Conservation (phyloP, 2,113 vertebrate species). For the Daubentonia madagascariensis region DNA sequence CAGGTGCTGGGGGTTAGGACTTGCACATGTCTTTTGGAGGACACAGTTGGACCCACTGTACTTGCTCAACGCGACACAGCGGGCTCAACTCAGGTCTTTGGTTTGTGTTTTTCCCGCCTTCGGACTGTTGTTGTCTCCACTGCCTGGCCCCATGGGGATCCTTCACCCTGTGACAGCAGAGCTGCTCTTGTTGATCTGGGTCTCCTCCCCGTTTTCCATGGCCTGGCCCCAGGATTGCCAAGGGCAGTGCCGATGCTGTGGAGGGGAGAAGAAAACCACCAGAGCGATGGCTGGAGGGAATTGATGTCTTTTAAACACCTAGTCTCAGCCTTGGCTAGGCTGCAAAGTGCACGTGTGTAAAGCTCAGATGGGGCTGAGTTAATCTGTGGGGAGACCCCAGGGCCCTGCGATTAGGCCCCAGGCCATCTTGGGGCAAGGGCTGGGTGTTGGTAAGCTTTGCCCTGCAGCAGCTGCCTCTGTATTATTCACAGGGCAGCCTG, state of each 20-base stretch:
- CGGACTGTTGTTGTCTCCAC: not conserved
- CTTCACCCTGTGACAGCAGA: not conserved
- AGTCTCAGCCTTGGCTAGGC: not conserved
- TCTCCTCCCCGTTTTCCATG: not conserved
- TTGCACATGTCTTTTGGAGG: not conserved
- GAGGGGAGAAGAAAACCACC: not conserved
- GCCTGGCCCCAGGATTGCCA: not conserved
- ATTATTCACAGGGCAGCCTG: constrained; percentile 77
- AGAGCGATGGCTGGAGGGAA: fast-evolving
- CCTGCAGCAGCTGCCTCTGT: constrained; percentile 64
- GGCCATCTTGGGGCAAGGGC: constrained; percentile 64
- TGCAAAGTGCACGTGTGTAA: not conserved
- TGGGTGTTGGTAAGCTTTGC: constrained; percentile 70
- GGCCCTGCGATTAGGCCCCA: constrained; percentile 54
- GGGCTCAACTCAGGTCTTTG: not conserved
- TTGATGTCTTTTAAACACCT: not conserved
- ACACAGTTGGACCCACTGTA: fast-evolving
- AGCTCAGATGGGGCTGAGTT: constrained; percentile 59
- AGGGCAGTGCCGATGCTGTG: fast-evolving
- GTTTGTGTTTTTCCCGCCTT: not conserved
- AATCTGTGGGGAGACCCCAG: constrained; percentile 72
- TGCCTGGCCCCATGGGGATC: not conserved
- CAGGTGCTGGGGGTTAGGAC: not conserved
- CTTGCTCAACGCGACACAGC: not conserved
- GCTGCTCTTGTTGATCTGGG: not conserved